A percentile compares a stretch with the other conserved stretches of the same genome.
phyloP scores from a whole-genome alignment of 92 coral and sea anemone genomes.

The Actinernus sp. region DNA sequence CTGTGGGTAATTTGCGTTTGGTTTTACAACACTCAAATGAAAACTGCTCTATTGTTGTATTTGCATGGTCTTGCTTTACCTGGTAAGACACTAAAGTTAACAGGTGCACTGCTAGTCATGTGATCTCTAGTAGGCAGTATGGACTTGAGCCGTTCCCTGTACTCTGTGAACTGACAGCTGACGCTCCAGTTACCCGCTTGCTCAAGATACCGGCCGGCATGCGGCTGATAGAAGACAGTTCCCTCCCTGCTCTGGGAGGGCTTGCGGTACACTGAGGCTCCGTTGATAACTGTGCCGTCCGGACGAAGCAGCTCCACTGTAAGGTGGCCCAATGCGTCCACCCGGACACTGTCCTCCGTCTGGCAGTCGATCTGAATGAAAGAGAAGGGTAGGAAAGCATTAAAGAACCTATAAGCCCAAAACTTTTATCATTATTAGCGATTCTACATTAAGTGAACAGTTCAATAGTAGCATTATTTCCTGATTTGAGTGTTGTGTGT shows the following conservation, averaged over 20 bases:
- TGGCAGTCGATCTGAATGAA: conserved; percentile 66
- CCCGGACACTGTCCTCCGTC: conserved; percentile 83
- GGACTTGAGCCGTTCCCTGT: conserved; percentile 73
- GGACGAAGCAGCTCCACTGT: conserved; percentile 55
- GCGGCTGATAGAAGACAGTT: conserved; percentile 54
- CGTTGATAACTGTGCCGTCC: conserved; percentile 21
- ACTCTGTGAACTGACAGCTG: conserved; percentile 73
- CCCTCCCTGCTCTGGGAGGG: conserved; percentile 80
- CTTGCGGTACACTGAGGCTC: conserved; percentile 69
- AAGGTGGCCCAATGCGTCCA: conserved; percentile 72
- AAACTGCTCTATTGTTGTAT: no score
- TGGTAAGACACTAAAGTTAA: neutral
- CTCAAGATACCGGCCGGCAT: conserved; percentile 57
- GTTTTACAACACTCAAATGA: no score
- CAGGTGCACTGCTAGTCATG: conserved; percentile 5
- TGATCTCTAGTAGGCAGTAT: conserved; percentile 67
- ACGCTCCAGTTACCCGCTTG: conserved; percentile 76
- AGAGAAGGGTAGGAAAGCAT: no score
- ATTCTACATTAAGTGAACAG: no score
- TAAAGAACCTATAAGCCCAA: no score
- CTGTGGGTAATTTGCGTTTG: no score
- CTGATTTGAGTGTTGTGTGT: no score
- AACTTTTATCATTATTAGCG: no score
- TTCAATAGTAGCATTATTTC: no score
- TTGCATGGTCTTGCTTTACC: no score